Evolutionary conservation across 2,113 vertebrate species (phyloP), one percentile per base, ranked within the genome.

Genomic region (Orientallactaga bullata): DNA sequence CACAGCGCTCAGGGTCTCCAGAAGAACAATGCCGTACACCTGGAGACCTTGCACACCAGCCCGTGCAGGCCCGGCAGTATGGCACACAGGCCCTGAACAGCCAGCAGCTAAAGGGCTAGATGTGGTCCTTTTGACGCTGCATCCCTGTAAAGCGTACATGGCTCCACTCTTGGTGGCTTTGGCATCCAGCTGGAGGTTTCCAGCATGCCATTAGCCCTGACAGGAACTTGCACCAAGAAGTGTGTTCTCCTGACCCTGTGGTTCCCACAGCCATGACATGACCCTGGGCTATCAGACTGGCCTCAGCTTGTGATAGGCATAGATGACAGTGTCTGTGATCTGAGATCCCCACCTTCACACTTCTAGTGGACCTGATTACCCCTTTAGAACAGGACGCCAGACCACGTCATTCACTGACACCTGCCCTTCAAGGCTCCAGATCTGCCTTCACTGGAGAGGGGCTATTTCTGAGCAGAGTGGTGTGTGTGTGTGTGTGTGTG

Each of bases 241-340:
- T 10, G 1, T 17, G 35, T 20, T 47, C 60, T 55, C 11, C 63
- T 11, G 6, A 10, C 23, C 13, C 82, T 47, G 15, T 28, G 65
- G 39, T 20, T 35, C 23, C 24, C 0, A 6, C 1, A 15, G 16
- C 63, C 20, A 18, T 30, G 79, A 15, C 1, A 20, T 0, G 1
- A 7, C 55, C 71, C 61, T 24, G 72, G 24, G n/a, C 42, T 47
- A 47, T 47, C 42, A 30, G 12, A 15, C 66, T 13, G 24, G 15
- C 21, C 71, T 23, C 35, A 28, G 35, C 47, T 17, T 30, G 9
- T 1, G 23, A 72, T 1, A 17, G 86, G 37, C 30, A 71, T 18
- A 51, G 63, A 13, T 2, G 42, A 10, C 5, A 1, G 32, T 32
- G 30, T 0, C 26, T 0, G 4, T 21, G 16, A 2, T 10, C 23